Base-by-base conservation (phyloP, 2,888 invertebrate species). In the Stenurella melanura region DNA sequence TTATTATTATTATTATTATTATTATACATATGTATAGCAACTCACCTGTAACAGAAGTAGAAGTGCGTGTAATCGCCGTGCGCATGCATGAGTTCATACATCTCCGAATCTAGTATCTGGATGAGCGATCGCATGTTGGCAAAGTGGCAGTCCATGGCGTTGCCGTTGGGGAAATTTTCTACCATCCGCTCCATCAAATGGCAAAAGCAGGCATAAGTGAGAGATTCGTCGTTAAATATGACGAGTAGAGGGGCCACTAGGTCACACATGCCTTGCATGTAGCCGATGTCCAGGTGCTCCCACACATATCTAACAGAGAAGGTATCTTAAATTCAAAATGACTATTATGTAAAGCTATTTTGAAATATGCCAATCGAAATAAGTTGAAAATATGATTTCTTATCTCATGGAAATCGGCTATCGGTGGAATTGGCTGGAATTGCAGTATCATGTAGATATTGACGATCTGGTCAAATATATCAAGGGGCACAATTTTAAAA, bases 251-350 rank as follows among this genome's bases (percentile, higher is more conserved):
- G 98, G 0, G 98, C 98, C 0, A 95, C 96, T 77, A 98, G 91
- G 90, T 98, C 98, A 89, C 98, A 98, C 98, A 98, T 98, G 84
- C 98, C 98, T 89, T 98, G 98, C 93, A 98, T 96, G 90, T 98
- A 98, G 12, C 98, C 98, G 54, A 95, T 93, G 67, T 98, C 97
- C 82, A 98, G 90, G 88, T 98, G 96, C 87, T 98, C 96, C 97
- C 98, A 98, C 2, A 98, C 98, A 89, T 97, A 98, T n/a, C 96
- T 97, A 85, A 1, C 87, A 77, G 64, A 57, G 67, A 72, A 75
- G 66, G 15, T 57, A 11, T 26, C 9, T 15, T 68, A 15, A 19
- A 30, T 56, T 38, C 4, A 26, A 26, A 26, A 26, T 26, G n/a
- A n/a, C n/a, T n/a, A n/a, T n/a, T n/a, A n/a, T n/a, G n/a, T n/a